These are phyloP conservation scores for Pseudolaguvia tuberculata DNA, from an alignment of 2,113 vertebrate species.

Conservation along the genomic window DNA sequence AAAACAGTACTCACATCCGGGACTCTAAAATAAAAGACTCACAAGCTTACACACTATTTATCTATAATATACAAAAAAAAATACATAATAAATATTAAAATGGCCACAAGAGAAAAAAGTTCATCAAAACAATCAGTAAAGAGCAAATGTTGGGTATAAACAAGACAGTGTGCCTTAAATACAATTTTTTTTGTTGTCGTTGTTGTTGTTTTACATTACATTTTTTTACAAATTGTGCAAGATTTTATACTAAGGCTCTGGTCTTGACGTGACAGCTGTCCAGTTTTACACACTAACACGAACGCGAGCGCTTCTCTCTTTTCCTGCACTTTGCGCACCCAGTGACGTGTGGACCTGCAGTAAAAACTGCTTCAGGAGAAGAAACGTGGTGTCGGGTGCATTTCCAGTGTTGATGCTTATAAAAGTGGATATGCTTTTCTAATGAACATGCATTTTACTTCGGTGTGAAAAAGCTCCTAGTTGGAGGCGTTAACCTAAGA, in stretches of 20 bases:
- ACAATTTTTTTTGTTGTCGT: conserved; percentile 63
- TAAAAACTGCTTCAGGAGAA: conserved; percentile 63
- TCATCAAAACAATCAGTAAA: conserved; percentile 93
- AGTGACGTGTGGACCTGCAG: conserved; percentile 58
- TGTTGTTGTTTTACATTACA: conserved; percentile 55
- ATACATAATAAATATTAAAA: conserved; percentile 87
- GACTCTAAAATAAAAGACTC: conserved; percentile 98
- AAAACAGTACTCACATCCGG: conserved; percentile 95
- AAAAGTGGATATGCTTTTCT: conserved; percentile 63
- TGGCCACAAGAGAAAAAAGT: conserved; percentile 94
- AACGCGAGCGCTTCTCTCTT: conserved; percentile 73
- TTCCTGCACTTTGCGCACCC: conserved; percentile 72
- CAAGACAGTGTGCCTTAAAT: conserved; percentile 94
- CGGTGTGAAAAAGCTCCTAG: conserved; percentile 54
- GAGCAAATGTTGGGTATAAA: conserved; percentile 97
- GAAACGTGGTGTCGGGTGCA: conserved; percentile 66
- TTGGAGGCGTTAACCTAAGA: conserved; percentile 46
- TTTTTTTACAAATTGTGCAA: conserved; percentile 98
- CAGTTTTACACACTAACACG: conserved; percentile 77
- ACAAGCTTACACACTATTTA: conserved; percentile 93
- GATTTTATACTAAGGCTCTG: conserved; percentile 98
- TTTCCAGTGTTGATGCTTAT: conserved; percentile 61
- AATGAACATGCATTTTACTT: conserved; percentile 69
- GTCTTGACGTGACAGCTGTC: conserved; percentile 92
- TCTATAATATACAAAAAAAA: conserved; percentile 98